phyloP scores from a whole-genome alignment of 2,113 vertebrate genomes.

The Camelus dromedarius region DNA sequence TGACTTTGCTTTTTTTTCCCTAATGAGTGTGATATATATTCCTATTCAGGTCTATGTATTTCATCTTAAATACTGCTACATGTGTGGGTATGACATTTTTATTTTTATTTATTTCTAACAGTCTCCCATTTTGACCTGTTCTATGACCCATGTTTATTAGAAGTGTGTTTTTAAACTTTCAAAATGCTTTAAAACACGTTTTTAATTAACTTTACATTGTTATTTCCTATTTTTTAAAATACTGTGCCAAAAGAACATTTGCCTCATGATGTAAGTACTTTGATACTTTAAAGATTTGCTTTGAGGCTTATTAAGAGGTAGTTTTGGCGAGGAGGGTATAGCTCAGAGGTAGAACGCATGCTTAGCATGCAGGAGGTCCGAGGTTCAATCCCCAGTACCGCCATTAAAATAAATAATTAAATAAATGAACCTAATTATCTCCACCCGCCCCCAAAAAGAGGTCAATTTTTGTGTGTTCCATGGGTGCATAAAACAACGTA shows the following conservation, averaged over 20 bases:
- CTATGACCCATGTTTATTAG: neutral
- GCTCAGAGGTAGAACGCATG: no score
- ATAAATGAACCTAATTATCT: no score
- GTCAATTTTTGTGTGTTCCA: neutral
- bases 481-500: neutral
- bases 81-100: neutral
- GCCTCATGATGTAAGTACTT: neutral
- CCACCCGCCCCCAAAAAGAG: neutral
- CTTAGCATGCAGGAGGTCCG: no score
- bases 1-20: no score
- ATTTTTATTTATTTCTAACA: neutral
- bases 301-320: neutral
- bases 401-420: no score
- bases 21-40: neutral
- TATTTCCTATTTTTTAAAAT: neutral
- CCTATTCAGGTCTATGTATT: neutral
- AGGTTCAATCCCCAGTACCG: no score
- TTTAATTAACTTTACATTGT: neutral
- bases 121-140: neutral
- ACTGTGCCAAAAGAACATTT: neutral
- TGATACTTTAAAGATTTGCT: neutral
- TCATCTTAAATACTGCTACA: neutral
- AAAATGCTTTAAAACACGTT: neutral
- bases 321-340: no score
- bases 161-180: neutral